Evolutionary conservation across 2,888 invertebrate genomes (phyloP).

Genomic region (Eugnorisma glareosa): DNA sequence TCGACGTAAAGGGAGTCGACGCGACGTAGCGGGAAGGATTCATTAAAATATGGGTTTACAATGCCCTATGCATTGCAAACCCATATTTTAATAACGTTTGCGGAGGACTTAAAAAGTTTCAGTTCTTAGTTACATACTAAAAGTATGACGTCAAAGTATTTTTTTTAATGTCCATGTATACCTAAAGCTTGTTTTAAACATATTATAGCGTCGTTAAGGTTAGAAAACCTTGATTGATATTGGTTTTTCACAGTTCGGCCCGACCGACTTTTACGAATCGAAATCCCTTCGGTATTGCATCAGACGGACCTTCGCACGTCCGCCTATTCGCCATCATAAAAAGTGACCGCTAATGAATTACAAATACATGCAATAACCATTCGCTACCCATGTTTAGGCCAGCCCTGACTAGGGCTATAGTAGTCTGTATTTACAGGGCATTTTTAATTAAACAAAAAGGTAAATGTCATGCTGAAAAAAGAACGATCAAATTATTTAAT

Average conservation of each 20-base stretch:
- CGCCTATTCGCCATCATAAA: not conserved
- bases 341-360: conserved; percentile 7
- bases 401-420: conserved; percentile 24
- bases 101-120: not conserved
- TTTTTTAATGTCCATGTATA: not conserved
- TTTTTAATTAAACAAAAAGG: not conserved
- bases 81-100: no score
- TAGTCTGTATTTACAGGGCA: not conserved
- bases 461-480: not conserved
- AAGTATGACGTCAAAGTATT: not conserved
- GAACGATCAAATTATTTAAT: not conserved
- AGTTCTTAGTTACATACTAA: not conserved
- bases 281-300: not conserved
- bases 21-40: no score
- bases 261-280: not conserved
- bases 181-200: not conserved
- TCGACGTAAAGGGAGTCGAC: no score
- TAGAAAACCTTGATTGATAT: not conserved
- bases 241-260: not conserved
- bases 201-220: not conserved
- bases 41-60: conserved; percentile 2
- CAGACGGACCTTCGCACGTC: conserved; percentile 16
- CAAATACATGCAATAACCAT: conserved; percentile 11
- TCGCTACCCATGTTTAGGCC: not conserved
- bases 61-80: no score